Base-by-base conservation (phyloP, 1,140 invertebrate species). In the Drosophila gunungcola region DNA sequence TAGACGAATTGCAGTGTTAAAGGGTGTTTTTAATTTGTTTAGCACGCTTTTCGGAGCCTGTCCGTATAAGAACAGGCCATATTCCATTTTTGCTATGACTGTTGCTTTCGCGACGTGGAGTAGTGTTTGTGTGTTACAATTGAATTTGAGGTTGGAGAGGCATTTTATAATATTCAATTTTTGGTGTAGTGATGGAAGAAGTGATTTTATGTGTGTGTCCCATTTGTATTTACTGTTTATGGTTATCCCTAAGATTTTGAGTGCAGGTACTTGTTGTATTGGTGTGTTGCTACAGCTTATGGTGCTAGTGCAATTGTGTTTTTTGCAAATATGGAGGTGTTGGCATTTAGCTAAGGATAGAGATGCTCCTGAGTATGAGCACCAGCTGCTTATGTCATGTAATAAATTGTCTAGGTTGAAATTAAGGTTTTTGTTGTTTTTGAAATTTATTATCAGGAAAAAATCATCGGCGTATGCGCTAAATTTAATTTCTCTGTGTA, bases 281-380 rank as follows among this genome's bases (percentile, higher is more conserved):
- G 5, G 45, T 12, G 12, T 48, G 9, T 49, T 43, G 45, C 9
- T 43, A 10, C 60, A 53, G 13, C 27, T 53, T 62, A 62, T 62
- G 6, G 3, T 54, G 51, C 39, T 21, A 38, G 3, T 13, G 12
- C 52, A 55, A 5, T 38, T 13, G 32, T 43, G 41, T 9, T 51
- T 51, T 51, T 41, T 10, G 6, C 46, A 42, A 4, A 55, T 64
- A 13, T 51, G 38, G 25, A 61, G 58, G 36, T 61, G 46, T 42
- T 61, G 42, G 42, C 46, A 55, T 64, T 56, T 64, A 2, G 16
- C 12, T 64, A 64, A 1, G 9, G 53, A 56, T 57, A 64, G 7
- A 0, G 34, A 46, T 56, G 52, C 60, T 29, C 27, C 48, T 52
- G 58, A 62, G 11, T 62, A 62, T 6, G 48, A 62, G 27, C 46